Conservation (phyloP, 1,140 invertebrate species). For the Drosophila auraria region DNA sequence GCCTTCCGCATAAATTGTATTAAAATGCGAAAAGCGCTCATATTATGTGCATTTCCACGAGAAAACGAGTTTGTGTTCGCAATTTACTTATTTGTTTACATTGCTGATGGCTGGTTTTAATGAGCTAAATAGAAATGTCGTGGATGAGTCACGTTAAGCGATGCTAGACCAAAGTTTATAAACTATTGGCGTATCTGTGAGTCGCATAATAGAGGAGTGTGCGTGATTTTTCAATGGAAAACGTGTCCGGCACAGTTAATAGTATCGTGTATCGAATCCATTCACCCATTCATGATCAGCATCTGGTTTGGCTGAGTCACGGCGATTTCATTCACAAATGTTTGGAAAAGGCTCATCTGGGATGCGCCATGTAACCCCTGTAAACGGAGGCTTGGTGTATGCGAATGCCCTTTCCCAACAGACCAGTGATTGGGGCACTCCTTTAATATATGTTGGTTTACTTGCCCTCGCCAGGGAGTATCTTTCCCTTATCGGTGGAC, state of each 20-base stretch:
- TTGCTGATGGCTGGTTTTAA: conserved; percentile 55
- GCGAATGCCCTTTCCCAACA: conserved; percentile 30
- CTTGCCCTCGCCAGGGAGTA: not conserved
- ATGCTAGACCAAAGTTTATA: conserved; percentile 16
- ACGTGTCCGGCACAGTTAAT: conserved; percentile 30
- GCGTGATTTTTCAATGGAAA: conserved; percentile 65
- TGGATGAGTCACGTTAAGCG: conserved; percentile 45
- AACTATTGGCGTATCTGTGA: conserved; percentile 45
- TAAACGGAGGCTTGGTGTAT: not conserved
- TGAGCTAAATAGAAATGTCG: conserved; percentile 61
- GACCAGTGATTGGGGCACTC: conserved; percentile 2
- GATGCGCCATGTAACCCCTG: not conserved
- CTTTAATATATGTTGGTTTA: conserved; percentile 10
- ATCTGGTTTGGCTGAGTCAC: conserved; percentile 55
- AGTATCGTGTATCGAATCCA: conserved; percentile 57
- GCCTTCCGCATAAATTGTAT: conserved; percentile 38
- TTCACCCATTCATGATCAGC: conserved; percentile 52
- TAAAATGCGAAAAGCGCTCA: conserved; percentile 23
- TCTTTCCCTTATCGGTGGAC: not conserved
- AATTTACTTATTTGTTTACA: conserved; percentile 56
- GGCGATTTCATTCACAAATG: conserved; percentile 25
- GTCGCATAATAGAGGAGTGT: conserved; percentile 13
- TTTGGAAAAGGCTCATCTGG: conserved; percentile 3
- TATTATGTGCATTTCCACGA: conserved; percentile 24
- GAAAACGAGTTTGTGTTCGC: conserved; percentile 36